Evolutionary conservation across 2,113 vertebrate species (phyloP).

Genomic region (Silurus meridionalis): DNA sequence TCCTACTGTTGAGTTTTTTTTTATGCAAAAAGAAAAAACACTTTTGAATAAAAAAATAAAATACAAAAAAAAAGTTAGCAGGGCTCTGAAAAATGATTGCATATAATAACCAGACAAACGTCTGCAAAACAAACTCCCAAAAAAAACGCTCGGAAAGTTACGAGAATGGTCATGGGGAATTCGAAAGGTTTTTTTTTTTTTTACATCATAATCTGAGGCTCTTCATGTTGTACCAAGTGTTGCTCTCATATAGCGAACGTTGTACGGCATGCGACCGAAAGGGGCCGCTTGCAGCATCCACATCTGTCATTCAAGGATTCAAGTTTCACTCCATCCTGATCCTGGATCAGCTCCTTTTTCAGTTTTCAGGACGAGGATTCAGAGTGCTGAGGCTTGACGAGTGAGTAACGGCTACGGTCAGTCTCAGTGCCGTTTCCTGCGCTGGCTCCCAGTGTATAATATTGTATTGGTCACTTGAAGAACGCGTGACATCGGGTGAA

Average conservation of each 20-base stretch:
- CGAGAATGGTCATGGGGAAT: slow-evolving; percentile 4
- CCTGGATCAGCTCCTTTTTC: not conserved
- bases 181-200: not conserved
- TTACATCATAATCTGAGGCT: slow-evolving; percentile 36
- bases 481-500: slow-evolving; percentile 15
- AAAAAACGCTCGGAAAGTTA: slow-evolving; percentile 22
- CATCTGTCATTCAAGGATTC: slow-evolving; percentile 11
- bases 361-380: slow-evolving; percentile 27
- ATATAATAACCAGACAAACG: slow-evolving; percentile 54
- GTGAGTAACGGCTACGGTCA: not conserved
- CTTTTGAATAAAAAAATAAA: not conserved
- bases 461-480: slow-evolving; percentile 29
- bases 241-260: slow-evolving; percentile 60
- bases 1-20: slow-evolving; percentile 44
- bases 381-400: slow-evolving; percentile 20
- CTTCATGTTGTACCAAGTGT: slow-evolving; percentile 63
- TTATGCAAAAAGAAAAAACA: slow-evolving; percentile 34
- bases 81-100: slow-evolving; percentile 52
- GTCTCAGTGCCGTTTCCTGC: slow-evolving; percentile 5
- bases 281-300: not conserved
- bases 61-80: slow-evolving; percentile 41
- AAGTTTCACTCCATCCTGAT: slow-evolving; percentile 13
- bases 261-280: slow-evolving; percentile 27
- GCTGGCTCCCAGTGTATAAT: slow-evolving; percentile 26
- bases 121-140: slow-evolving; percentile 45